Evolutionary conservation across 2,113 vertebrate species (phyloP).

Genomic region (Etia nguti): DNA sequence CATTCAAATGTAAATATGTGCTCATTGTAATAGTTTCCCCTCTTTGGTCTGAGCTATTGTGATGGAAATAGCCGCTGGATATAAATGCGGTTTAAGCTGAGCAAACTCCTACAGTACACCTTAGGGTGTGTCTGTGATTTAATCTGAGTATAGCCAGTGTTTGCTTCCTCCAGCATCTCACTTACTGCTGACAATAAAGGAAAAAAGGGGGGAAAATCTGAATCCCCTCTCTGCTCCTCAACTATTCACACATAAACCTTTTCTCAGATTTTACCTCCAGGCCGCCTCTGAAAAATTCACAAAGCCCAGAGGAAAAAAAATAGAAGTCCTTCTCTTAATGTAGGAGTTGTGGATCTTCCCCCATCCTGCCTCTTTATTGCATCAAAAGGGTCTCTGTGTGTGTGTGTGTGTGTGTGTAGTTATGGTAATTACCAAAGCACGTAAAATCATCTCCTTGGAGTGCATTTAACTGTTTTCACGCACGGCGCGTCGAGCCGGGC

Average conservation of each 20-base stretch:
- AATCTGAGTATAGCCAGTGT: slow-evolving; percentile 38
- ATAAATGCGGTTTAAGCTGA: slow-evolving; percentile 46
- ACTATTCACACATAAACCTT: slow-evolving; percentile 65
- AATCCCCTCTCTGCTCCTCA: slow-evolving; percentile 50
- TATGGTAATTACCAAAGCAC: slow-evolving; percentile 64
- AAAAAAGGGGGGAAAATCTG: not conserved
- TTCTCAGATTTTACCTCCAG: slow-evolving; percentile 63
- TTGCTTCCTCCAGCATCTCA: slow-evolving; percentile 38
- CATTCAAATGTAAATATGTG: slow-evolving; percentile 25
- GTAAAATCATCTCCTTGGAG: slow-evolving; percentile 50
- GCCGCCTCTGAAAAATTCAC: slow-evolving; percentile 66
- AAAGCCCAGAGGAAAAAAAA: slow-evolving; percentile 33
- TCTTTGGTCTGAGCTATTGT: slow-evolving; percentile 39
- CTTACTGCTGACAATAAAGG: slow-evolving; percentile 61
- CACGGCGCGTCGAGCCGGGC: not conserved
- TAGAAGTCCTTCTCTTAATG: slow-evolving; percentile 55
- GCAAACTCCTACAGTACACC: slow-evolving; percentile 45
- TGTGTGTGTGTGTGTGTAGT: slow-evolving; percentile 22
- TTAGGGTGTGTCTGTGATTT: slow-evolving; percentile 35
- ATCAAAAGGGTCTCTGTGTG: slow-evolving; percentile 39
- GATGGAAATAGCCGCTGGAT: slow-evolving; percentile 23
- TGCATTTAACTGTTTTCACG: slow-evolving; percentile 61
- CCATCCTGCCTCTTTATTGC: slow-evolving; percentile 48
- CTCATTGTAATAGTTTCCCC: slow-evolving; percentile 18
- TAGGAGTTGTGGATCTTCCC: slow-evolving; percentile 44